A percentile compares a stretch with the other conserved stretches of the same genome.
phyloP scores from a whole-genome alignment of 2,113 vertebrate species.

The Heterocephalus glaber region DNA sequence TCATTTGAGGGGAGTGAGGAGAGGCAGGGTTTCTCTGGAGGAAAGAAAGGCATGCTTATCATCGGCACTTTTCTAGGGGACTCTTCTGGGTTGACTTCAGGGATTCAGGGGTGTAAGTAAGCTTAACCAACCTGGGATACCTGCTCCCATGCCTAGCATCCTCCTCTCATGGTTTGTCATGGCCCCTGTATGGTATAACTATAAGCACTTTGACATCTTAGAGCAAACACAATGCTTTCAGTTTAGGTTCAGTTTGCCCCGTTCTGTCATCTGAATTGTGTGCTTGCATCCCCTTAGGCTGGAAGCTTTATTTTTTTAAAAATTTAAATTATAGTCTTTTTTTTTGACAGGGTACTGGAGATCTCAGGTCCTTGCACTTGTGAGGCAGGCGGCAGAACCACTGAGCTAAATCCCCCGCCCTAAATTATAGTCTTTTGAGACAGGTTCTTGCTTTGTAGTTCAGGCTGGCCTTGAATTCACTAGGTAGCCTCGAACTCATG shows the following conservation, averaged over 20 bases:
- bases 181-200: not conserved
- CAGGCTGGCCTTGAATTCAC: not conserved
- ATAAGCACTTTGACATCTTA: not conserved
- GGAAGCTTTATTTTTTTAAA: not conserved
- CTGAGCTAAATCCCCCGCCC: no score
- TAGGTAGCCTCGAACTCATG: not conserved
- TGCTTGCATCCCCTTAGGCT: not conserved
- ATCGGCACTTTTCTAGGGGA: not conserved
- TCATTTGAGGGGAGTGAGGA: not conserved
- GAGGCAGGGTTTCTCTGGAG: not conserved
- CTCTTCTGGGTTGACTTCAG: not conserved
- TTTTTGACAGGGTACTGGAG: no score
- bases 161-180: not conserved
- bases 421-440: not conserved
- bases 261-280: conserved; percentile 28
- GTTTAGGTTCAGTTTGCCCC: not conserved
- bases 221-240: not conserved
- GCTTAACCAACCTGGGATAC: not conserved
- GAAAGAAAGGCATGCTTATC: not conserved
- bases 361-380: no score
- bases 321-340: no score
- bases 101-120: not conserved
- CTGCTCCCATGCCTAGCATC: not conserved
- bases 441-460: not conserved
- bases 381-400: no score